Conservation (phyloP, 1,140 invertebrate species). For the Pygmarrhopalites habei region DNA sequence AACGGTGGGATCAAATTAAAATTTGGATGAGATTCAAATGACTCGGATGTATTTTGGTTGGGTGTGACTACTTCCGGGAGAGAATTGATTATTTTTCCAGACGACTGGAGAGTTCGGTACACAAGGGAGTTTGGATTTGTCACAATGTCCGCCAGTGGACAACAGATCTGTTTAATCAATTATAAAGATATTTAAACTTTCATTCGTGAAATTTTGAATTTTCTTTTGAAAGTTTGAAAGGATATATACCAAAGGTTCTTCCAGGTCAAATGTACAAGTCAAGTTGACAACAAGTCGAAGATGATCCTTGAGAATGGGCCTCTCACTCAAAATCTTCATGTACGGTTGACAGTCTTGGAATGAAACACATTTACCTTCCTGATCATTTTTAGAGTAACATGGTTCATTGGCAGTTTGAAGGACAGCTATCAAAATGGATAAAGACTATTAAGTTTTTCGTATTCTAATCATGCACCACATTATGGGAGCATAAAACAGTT, state of each 20-base stretch:
- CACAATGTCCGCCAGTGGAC: not conserved
- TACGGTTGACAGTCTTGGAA: not conserved
- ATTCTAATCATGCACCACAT: too few relatives aligned
- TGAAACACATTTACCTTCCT: not conserved
- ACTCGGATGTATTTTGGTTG: not conserved
- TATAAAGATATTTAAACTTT: not conserved
- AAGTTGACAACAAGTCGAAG: not conserved
- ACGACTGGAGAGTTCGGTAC: not conserved
- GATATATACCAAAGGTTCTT: not conserved
- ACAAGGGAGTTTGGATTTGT: not conserved
- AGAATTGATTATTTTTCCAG: not conserved
- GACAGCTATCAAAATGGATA: too few relatives aligned
- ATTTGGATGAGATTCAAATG: constrained; percentile 2
- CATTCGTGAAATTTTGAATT: not conserved
- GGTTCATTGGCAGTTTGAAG: too few relatives aligned
- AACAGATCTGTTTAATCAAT: constrained; percentile 6
- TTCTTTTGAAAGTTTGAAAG: not conserved
- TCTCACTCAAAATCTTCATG: not conserved
- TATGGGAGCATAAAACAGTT: too few relatives aligned
- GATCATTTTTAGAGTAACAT: constrained; percentile 1
- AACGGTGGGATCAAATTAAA: constrained; percentile 7
- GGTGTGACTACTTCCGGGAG: not conserved
- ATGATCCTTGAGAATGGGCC: not conserved
- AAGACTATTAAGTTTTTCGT: too few relatives aligned
- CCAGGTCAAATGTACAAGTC: constrained; percentile 1